phyloP scores from a whole-genome alignment of 2,888 invertebrate species.

The Hirtodrosophila alboralis region DNA sequence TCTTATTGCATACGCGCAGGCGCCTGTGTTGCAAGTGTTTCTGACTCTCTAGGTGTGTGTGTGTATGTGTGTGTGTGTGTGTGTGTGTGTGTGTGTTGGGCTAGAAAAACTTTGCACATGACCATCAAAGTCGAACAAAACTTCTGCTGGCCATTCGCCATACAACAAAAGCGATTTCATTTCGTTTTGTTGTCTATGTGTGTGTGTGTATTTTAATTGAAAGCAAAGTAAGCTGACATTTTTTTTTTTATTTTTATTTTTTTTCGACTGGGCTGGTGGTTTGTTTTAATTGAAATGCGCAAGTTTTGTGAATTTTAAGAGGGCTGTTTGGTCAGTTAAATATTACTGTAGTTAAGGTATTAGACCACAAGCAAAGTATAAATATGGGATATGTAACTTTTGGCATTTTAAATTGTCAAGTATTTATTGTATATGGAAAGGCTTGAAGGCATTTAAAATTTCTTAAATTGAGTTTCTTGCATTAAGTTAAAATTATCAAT shows the following conservation, averaged over 20 bases:
- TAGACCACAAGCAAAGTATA: no score
- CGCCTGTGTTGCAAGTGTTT: conserved; percentile 18
- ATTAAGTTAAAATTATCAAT: no score
- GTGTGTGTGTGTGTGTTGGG: conserved; percentile 12
- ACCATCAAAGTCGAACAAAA: conserved; percentile 38
- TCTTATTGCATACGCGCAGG: conserved; percentile 62
- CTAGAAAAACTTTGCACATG: conserved; percentile 45
- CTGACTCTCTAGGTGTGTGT: no score
- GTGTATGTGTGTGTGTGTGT: conserved; percentile 11
- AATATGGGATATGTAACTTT: no score
- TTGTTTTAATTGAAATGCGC: conserved; percentile 56
- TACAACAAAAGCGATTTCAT: conserved; percentile 36
- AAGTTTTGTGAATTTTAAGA: conserved; percentile 19
- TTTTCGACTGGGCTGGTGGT: conserved; percentile 40
- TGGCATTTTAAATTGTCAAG: no score
- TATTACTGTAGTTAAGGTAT: background rate
- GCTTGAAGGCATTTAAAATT: no score
- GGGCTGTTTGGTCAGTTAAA: conserved; percentile 2
- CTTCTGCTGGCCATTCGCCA: conserved; percentile 24
- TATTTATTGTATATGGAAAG: no score
- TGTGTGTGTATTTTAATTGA: conserved; percentile 41
- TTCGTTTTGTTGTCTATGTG: conserved; percentile 20
- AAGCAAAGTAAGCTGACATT: conserved; percentile 48
- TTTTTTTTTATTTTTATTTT: conserved; percentile 12
- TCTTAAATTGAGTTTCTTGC: no score